phyloP scores from a whole-genome alignment of 2,797 vertebrate genomes.

The Sebastolobus altivelis region DNA sequence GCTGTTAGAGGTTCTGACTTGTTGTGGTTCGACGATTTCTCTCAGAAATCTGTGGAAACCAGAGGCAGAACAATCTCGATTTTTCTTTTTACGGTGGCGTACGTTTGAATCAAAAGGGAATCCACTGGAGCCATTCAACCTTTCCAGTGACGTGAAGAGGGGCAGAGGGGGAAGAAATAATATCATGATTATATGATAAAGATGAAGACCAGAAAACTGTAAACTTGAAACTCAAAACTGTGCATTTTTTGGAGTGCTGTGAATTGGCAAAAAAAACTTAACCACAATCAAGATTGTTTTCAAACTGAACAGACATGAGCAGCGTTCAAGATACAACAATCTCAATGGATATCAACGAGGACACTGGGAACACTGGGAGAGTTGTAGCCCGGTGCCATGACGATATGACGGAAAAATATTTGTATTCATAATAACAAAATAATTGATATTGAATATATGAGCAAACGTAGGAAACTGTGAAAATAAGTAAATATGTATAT shows the following conservation, averaged over 20 bases:
- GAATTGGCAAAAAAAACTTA: slow-evolving; percentile 69
- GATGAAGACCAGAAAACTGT: slow-evolving; percentile 83
- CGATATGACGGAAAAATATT: slow-evolving; percentile 57
- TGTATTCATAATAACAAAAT: slow-evolving; percentile 70
- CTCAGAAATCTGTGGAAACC: slow-evolving; percentile 44
- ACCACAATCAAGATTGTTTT: slow-evolving; percentile 84
- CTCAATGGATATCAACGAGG: slow-evolving; percentile 86
- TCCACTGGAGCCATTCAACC: slow-evolving; percentile 21
- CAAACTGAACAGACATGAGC: slow-evolving; percentile 81
- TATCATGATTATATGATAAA: slow-evolving; percentile 70
- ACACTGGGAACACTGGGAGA: slow-evolving; percentile 63
- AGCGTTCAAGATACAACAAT: slow-evolving; percentile 84
- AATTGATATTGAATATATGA: slow-evolving; percentile 79
- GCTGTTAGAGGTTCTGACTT: neutral
- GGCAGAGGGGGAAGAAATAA: slow-evolving; percentile 28
- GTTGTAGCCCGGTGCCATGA: slow-evolving; percentile 79
- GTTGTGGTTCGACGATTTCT: slow-evolving; percentile 21
- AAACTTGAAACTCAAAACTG: slow-evolving; percentile 76
- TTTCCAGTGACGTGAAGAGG: slow-evolving; percentile 50
- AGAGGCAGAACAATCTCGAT: slow-evolving; percentile 67
- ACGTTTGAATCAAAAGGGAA: slow-evolving; percentile 68
- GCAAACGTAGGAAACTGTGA: slow-evolving; percentile 89
- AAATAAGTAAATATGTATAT: slow-evolving; percentile 97
- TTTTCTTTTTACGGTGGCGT: slow-evolving; percentile 66
- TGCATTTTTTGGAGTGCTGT: slow-evolving; percentile 79